These are phyloP conservation scores for Polietes domitor DNA, from an alignment of 2,888 invertebrate species.

Conservation along the genomic window DNA sequence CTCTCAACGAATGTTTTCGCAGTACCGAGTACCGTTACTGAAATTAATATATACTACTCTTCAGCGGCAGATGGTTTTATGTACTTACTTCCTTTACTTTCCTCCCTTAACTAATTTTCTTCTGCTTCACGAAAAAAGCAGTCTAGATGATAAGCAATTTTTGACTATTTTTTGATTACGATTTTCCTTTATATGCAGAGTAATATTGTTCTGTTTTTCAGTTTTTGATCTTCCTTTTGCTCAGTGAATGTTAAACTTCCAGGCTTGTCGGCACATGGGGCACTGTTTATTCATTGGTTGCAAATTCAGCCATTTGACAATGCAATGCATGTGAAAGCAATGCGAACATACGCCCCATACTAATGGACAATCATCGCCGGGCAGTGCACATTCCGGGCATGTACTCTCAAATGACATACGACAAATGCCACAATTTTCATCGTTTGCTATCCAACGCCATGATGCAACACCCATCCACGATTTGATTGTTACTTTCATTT, in stretches of 20 bases:
- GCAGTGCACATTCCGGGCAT: conserved; percentile 98
- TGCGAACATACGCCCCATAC: conserved; percentile 99
- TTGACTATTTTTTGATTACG: conserved; percentile 45
- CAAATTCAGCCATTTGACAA: conserved; percentile 99
- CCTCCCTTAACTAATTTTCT: conserved; percentile 2
- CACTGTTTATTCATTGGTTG: conserved; percentile 93
- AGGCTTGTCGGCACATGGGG: conserved; percentile 99
- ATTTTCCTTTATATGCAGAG: conserved; percentile 46
- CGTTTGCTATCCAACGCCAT: conserved; percentile 99
- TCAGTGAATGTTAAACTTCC: conserved; percentile 95
- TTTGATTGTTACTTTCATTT: conserved; percentile 80
- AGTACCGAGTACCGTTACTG: background rate
- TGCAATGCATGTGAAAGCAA: conserved; percentile 99
- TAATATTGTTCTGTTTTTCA: conserved; percentile 41
- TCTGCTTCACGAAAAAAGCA: background rate
- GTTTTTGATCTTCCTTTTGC: conserved; percentile 27
- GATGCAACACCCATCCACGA: conserved; percentile 96
- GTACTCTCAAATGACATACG: conserved; percentile 99
- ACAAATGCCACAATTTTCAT: conserved; percentile 99
- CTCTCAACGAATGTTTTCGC: background rate
- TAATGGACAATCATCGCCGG: conserved; percentile 98
- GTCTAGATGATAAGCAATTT: conserved; percentile 8
- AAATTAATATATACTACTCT: conserved; percentile 46
- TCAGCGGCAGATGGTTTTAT: conserved; percentile 21
- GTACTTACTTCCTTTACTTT: background rate